Conservation (phyloP, 2,888 invertebrate genomes). For the Xestia c-nigrum region DNA sequence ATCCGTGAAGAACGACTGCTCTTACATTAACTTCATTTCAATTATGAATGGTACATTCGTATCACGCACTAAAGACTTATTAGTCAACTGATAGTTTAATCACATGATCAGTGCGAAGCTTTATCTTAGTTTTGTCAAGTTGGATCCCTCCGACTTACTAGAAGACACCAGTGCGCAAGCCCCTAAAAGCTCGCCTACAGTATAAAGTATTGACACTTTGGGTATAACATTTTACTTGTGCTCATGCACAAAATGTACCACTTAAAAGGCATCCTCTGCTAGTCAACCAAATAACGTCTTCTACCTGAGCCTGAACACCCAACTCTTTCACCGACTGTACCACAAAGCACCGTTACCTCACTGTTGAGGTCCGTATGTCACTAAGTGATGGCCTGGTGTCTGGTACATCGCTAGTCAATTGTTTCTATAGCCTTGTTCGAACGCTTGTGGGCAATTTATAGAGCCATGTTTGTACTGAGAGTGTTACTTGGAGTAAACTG, state of each 20-base stretch:
- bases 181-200: background rate
- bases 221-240: background rate
- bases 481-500: slow-evolving; percentile 15
- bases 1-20: too few species aligned
- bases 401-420: slow-evolving; percentile 43
- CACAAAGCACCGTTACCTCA: slow-evolving; percentile 56
- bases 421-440: slow-evolving; percentile 44
- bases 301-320: background rate
- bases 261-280: background rate
- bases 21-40: background rate
- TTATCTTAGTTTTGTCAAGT: background rate
- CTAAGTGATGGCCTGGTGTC: slow-evolving; percentile 52
- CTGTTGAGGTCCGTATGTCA: slow-evolving; percentile 62
- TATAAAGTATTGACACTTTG: background rate
- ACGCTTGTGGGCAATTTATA: slow-evolving; percentile 46
- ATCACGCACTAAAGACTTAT: background rate
- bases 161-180: too few species aligned
- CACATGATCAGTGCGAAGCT: background rate
- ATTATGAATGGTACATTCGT: background rate
- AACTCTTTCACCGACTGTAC: slow-evolving; percentile 7
- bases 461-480: slow-evolving; percentile 40
- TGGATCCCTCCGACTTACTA: too few species aligned
- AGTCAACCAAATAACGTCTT: background rate
- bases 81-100: background rate
- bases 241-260: background rate